Evolutionary conservation across 1,140 invertebrate genomes (phyloP), one percentile per base, ranked within the genome.

Genomic region (Varroa destructor): DNA sequence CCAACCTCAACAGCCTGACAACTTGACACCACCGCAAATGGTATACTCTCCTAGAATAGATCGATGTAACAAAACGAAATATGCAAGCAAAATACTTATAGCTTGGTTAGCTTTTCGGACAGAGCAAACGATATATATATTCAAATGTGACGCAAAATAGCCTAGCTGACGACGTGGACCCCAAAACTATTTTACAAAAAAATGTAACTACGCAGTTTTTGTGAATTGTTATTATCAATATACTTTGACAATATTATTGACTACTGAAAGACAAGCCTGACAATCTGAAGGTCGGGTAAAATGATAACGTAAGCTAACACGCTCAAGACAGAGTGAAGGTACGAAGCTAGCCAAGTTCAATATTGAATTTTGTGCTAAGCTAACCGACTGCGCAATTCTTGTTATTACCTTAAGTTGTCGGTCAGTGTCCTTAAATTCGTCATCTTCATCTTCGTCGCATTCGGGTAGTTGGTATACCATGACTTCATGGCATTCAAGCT

Each of bases 11-110:
- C 84, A n/a, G 94, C 87, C 25, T 87, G 89, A 73, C 96, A 96
- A 76, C 93, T 95, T 0, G 93, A 93, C 46, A 98, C 89, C 0
- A 99, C 91, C 51, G 95, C 95, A 80, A 99, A 99, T 0, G 95
- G 96, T 55, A 97, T 87, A 37, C 88, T 88, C 0, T 89, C 89
- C 77, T 77, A 43, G 43, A 74, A 72, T 6, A 64, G 71, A 40
- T 25, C 3, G 8, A 51, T 8, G 46, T 51, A 51, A 51, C 46
- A 5, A 51, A 51, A 51, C 46, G 46, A 51, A 51, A 5, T 8
- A 51, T 51, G 4, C 54, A 43, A 61, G 0, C 37, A 71, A 42
- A 6, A 43, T 25, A 61, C 46, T 8, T 8, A 14, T 1, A 46
- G 67, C 14, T 37, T 40, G 55, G 56, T 67, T 72, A 6, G n/a